Percentiles rank a stretch among this genome's conserved stretches.
Conservation (phyloP, 2,888 invertebrate genomes). For the Frankliniella fusca region DNA sequence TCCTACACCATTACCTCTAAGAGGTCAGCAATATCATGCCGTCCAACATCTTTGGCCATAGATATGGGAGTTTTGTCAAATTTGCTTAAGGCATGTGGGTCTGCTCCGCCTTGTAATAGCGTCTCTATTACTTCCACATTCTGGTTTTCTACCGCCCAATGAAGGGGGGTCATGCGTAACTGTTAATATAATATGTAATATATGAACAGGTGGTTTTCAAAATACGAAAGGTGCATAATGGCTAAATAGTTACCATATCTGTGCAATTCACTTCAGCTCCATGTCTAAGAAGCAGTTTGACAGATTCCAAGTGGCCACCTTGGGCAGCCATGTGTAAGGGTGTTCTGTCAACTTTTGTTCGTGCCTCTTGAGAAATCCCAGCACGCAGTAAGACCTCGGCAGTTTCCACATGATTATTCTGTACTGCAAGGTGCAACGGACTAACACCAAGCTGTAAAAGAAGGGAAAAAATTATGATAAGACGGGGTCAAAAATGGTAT, state of each 20-base stretch:
- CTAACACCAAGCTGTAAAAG: slow-evolving; percentile 74
- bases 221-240: slow-evolving; percentile 1
- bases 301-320: slow-evolving; percentile 74
- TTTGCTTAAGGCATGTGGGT: slow-evolving; percentile 63
- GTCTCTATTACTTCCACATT: slow-evolving; percentile 64
- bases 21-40: slow-evolving; percentile 57
- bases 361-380: slow-evolving; percentile 81
- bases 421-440: slow-evolving; percentile 80
- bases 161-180: slow-evolving; percentile 86
- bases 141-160: slow-evolving; percentile 87
- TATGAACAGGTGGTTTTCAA: slow-evolving; percentile 3
- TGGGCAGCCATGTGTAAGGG: slow-evolving; percentile 85
- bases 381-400: slow-evolving; percentile 77
- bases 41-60: slow-evolving; percentile 63
- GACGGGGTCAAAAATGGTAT: neutral
- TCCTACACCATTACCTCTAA: slow-evolving; percentile 48
- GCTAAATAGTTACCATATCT: slow-evolving; percentile 62
- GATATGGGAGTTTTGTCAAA: slow-evolving; percentile 67
- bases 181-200: slow-evolving; percentile 45
- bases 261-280: slow-evolving; percentile 68
- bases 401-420: slow-evolving; percentile 72
- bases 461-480: slow-evolving; percentile 19
- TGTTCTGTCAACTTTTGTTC: slow-evolving; percentile 89
- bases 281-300: slow-evolving; percentile 62
- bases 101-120: slow-evolving; percentile 70